Evolutionary conservation across 2,113 vertebrate genomes (phyloP).

Genomic region (Pyrgilauda ruficollis): DNA sequence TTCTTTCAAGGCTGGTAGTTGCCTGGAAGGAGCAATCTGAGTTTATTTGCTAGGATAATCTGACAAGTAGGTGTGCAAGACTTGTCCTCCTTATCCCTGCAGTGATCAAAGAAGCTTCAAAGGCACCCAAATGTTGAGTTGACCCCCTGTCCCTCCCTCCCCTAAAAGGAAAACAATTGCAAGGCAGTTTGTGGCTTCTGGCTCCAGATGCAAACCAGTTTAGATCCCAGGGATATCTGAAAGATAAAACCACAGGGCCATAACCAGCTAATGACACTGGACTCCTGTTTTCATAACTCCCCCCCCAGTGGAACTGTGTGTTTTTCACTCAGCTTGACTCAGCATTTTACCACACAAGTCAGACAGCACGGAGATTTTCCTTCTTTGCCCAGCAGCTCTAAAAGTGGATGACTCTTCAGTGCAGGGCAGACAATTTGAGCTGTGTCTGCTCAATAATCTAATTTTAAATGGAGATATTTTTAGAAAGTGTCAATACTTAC

Average conservation of each 20-base stretch:
- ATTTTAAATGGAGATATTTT: constrained; percentile 40
- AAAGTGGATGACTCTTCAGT: background rate
- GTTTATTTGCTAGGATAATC: constrained; percentile 19
- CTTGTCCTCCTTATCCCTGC: background rate
- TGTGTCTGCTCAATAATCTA: constrained; percentile 44
- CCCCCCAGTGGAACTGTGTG: background rate
- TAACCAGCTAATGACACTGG: background rate
- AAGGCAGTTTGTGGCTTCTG: constrained; percentile 38
- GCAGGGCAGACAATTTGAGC: constrained; percentile 5
- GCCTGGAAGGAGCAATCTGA: background rate
- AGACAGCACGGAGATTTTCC: background rate
- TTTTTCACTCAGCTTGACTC: constrained; percentile 16
- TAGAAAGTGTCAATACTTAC: constrained; percentile 30
- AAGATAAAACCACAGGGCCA: constrained; percentile 26
- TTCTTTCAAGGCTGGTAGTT: background rate
- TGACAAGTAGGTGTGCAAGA: background rate
- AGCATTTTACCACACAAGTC: background rate
- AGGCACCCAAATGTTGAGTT: background rate
- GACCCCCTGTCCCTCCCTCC: constrained; percentile 15
- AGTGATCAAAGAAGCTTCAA: constrained; percentile 32
- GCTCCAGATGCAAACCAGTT: constrained; percentile 18
- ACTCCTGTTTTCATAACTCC: constrained; percentile 39
- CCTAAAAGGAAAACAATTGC: constrained; percentile 26
- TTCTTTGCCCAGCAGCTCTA: background rate
- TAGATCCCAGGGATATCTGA: background rate